These are phyloP conservation scores for Plemyria rubiginata DNA, from an alignment of 2,888 invertebrate genomes.

Conservation along the genomic window DNA sequence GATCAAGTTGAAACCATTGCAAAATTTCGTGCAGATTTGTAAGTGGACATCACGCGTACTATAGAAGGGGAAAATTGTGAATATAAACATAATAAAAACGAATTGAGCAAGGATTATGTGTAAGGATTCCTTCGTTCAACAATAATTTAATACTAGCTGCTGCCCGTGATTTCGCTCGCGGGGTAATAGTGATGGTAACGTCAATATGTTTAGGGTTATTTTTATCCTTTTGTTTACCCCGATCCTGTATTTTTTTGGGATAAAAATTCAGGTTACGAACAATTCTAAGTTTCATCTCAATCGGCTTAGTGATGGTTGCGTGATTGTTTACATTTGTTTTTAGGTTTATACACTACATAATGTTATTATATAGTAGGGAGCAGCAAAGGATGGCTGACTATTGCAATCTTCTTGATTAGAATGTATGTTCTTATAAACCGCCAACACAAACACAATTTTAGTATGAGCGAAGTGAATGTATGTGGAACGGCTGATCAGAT, in stretches of 20 bases:
- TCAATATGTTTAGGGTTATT: too few species aligned
- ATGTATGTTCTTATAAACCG: neutral
- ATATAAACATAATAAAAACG: constrained; percentile 34
- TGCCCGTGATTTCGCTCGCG: too few species aligned
- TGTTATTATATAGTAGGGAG: too few species aligned
- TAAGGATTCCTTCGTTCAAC: constrained; percentile 15
- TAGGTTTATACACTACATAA: too few species aligned
- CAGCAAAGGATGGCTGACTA: neutral
- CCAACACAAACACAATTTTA: neutral
- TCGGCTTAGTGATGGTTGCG: too few species aligned
- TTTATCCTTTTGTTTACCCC: too few species aligned
- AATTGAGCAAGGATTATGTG: constrained; percentile 24
- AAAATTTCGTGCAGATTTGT: constrained; percentile 35
- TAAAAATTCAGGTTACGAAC: too few species aligned
- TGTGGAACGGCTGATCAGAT: neutral
- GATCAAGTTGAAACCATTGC: constrained; percentile 37
- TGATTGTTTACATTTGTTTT: too few species aligned
- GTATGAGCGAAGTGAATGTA: neutral
- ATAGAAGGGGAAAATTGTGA: constrained; percentile 37
- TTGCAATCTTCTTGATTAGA: neutral
- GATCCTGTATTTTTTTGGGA: too few species aligned
- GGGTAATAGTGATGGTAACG: too few species aligned
- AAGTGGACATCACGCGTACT: constrained; percentile 33
- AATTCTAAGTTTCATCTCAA: neutral
- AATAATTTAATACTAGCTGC: constrained; percentile 8